phyloP scores from a whole-genome alignment of 1,140 invertebrate genomes.

The Trachelipus rathkii region DNA sequence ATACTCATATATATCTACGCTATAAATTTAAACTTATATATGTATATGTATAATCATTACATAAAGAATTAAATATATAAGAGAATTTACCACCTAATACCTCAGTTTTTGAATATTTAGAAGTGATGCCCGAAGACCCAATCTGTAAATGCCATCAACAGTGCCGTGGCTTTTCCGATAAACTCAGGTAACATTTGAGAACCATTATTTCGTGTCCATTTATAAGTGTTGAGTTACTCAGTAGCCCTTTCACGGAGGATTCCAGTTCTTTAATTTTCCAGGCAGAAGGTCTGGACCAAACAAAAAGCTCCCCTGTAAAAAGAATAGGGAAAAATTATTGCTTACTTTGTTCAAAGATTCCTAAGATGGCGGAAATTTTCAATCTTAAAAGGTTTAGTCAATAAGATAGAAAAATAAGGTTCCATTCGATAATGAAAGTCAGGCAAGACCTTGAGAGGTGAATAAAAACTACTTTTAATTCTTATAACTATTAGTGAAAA shows the following conservation, averaged over 20 bases:
- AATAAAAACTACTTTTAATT: no score
- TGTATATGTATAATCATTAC: no score
- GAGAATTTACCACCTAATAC: constrained; percentile 53
- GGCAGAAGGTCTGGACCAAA: constrained; percentile 83
- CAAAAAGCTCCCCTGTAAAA: constrained; percentile 62
- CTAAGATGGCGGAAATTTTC: no score
- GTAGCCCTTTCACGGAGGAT: constrained; percentile 85
- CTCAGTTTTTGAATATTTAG: constrained; percentile 92
- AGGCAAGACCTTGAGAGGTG: no score
- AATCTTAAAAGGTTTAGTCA: no score
- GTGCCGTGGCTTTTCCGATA: constrained; percentile 90
- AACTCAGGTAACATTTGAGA: constrained; percentile 84
- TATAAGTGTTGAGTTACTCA: constrained; percentile 90
- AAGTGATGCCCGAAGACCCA: constrained; percentile 92
- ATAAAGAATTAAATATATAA: no score
- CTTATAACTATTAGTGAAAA: no score
- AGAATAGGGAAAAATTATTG: neutral
- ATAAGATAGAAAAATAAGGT: no score
- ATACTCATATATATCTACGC: no score
- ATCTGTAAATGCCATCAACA: constrained; percentile 95
- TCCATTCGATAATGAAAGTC: no score
- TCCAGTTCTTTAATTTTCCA: constrained; percentile 83
- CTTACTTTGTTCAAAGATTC: no score
- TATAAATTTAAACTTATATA: no score
- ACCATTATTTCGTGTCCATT: constrained; percentile 91